Percentiles rank a stretch among this genome's conserved stretches.
These are phyloP conservation scores for Corythaeola cristata DNA, from an alignment of 2,113 vertebrate genomes.

Conservation along the genomic window DNA sequence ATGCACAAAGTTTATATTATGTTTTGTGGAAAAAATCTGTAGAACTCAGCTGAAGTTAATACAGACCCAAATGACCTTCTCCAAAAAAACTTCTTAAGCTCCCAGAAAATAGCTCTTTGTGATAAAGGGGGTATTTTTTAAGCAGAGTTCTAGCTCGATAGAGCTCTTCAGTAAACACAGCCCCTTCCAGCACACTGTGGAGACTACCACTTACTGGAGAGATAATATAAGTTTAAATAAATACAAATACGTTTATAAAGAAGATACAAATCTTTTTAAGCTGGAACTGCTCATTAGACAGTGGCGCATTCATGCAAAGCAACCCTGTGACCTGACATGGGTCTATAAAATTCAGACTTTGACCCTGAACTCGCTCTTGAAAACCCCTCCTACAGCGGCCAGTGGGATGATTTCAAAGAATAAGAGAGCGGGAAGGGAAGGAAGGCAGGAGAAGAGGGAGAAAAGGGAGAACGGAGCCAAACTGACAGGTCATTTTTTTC, in stretches of 20 bases:
- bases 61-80: neutral
- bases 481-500: neutral
- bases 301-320: neutral
- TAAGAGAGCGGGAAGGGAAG: neutral
- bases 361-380: neutral
- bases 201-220: neutral
- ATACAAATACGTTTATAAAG: neutral
- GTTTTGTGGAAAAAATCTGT: slow-evolving; percentile 1
- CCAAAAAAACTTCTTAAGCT: neutral
- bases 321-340: neutral
- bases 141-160: neutral
- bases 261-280: neutral
- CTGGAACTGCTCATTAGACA: neutral
- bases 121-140: neutral
- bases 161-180: neutral
- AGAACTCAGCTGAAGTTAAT: neutral
- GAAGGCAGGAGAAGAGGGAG: neutral
- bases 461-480: neutral
- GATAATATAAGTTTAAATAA: neutral
- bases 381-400: neutral
- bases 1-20: slow-evolving; percentile 1
- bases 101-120: neutral
- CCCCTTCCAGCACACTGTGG: neutral
- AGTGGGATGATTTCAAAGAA: neutral
- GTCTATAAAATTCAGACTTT: slow-evolving; percentile 15